These are phyloP conservation scores for Ochropleura plecta DNA, from an alignment of 2,888 invertebrate genomes.

Conservation along the genomic window DNA sequence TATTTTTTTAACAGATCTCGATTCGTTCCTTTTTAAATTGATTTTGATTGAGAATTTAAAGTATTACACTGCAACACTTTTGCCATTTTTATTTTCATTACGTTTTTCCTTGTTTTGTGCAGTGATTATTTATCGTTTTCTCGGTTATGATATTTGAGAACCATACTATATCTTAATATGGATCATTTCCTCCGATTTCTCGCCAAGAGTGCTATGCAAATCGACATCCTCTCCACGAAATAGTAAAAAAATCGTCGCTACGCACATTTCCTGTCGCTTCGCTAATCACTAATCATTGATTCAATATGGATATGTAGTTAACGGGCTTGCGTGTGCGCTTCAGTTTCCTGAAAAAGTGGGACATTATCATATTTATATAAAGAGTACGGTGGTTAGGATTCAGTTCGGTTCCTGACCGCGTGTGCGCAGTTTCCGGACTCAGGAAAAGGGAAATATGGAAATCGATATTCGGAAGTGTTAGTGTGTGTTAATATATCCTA, in stretches of 20 bases:
- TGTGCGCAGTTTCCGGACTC: conserved; percentile 28
- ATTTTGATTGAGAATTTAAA: conserved; percentile 15
- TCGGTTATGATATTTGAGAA: neutral
- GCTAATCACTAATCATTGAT: conserved; percentile 73
- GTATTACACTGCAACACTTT: neutral
- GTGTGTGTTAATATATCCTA: conserved; percentile 4
- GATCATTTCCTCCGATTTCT: conserved; percentile 37
- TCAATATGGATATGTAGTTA: conserved; percentile 69
- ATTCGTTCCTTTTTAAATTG: conserved; percentile 20
- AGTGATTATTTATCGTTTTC: neutral
- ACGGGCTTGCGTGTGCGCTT: conserved; percentile 72
- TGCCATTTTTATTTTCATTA: neutral
- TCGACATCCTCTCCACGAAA: conserved; percentile 27
- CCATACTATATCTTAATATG: conserved; percentile 14
- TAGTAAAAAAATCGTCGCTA: conserved; percentile 38
- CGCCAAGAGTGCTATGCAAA: conserved; percentile 14
- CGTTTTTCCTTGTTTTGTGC: neutral
- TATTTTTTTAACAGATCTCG: conserved; percentile 25
- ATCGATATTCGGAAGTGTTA: conserved; percentile 46
- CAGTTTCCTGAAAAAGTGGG: conserved; percentile 86
- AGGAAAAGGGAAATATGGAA: conserved; percentile 34
- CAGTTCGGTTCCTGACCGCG: conserved; percentile 59
- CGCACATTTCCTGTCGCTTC: conserved; percentile 63
- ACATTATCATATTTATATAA: conserved; percentile 85
- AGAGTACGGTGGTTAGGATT: conserved; percentile 53